These are phyloP conservation scores for Pilophorus perplexus DNA, from an alignment of 2,888 invertebrate species.

Conservation along the genomic window DNA sequence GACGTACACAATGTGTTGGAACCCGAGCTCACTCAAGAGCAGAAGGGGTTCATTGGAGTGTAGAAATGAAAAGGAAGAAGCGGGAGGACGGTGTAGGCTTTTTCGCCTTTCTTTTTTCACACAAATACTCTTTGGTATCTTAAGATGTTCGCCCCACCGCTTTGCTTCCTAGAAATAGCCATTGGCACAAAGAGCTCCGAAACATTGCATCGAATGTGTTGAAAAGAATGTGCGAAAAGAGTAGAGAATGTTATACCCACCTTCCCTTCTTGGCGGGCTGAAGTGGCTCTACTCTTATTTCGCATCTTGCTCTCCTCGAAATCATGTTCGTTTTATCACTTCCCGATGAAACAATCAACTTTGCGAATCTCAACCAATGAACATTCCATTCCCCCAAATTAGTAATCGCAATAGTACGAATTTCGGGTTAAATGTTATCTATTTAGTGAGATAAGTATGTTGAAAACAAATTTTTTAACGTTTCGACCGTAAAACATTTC, in stretches of 20 bases:
- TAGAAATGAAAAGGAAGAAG: constrained; percentile 17
- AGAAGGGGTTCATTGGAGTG: constrained; percentile 18
- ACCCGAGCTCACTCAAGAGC: constrained; percentile 16
- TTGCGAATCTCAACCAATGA: too few relatives aligned
- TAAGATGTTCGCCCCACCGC: constrained; percentile 8
- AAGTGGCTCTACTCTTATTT: neutral
- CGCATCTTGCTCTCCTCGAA: too few relatives aligned
- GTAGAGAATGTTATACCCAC: neutral
- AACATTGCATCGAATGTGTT: constrained; percentile 1
- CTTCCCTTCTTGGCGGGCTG: neutral
- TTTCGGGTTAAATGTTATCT: too few relatives aligned
- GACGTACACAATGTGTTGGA: constrained; percentile 5
- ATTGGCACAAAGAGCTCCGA: constrained; percentile 16
- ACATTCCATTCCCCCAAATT: too few relatives aligned
- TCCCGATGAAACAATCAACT: too few relatives aligned
- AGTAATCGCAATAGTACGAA: too few relatives aligned
- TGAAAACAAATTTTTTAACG: too few relatives aligned
- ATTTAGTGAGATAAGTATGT: too few relatives aligned
- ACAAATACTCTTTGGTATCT: constrained; percentile 24
- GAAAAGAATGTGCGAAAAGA: neutral
- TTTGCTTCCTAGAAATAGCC: constrained; percentile 20
- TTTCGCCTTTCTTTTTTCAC: neutral
- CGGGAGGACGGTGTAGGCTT: neutral
- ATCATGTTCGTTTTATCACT: neutral
- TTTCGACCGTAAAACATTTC: too few relatives aligned